Evolutionary conservation across 30 jellyfish, hydroid and myxozoan genomes (phyloP).

Genomic region (Hydra vulgaris): DNA sequence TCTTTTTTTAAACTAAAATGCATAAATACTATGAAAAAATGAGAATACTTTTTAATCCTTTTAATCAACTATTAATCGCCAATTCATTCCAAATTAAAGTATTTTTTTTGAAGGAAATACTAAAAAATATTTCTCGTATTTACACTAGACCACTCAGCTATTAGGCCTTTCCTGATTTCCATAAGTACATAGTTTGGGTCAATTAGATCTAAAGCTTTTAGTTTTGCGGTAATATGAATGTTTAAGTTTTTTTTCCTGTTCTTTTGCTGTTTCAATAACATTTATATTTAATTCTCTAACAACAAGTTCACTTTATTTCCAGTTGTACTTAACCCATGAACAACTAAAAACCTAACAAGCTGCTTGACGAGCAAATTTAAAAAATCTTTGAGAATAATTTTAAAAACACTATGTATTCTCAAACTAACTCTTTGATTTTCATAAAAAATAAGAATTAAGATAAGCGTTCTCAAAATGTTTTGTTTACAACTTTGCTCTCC

Average conservation of each 20-base stretch:
- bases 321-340: not conserved
- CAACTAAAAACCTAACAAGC: not conserved
- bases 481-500: not conserved
- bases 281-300: slow-evolving; percentile 6
- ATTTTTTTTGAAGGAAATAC: slow-evolving; percentile 7
- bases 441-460: no score
- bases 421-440: no score
- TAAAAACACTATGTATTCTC: not conserved
- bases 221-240: not conserved
- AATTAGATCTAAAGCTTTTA: slow-evolving; percentile 18
- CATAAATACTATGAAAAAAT: slow-evolving; percentile 38
- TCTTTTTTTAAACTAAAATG: slow-evolving; percentile 2
- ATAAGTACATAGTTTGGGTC: slow-evolving; percentile 17
- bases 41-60: not conserved
- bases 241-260: slow-evolving; percentile 3
- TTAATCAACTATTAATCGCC: no score
- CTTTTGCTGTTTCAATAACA: slow-evolving; percentile 24
- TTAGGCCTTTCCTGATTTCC: slow-evolving; percentile 21
- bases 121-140: slow-evolving; percentile 23
- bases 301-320: slow-evolving; percentile 19
- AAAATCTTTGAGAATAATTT: not conserved
- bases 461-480: not conserved
- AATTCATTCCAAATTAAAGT: slow-evolving; percentile 30
- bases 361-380: not conserved
- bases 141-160: slow-evolving; percentile 31